These are phyloP conservation scores for Euzophera pinguis DNA, from an alignment of 2,888 invertebrate genomes.

Conservation along the genomic window DNA sequence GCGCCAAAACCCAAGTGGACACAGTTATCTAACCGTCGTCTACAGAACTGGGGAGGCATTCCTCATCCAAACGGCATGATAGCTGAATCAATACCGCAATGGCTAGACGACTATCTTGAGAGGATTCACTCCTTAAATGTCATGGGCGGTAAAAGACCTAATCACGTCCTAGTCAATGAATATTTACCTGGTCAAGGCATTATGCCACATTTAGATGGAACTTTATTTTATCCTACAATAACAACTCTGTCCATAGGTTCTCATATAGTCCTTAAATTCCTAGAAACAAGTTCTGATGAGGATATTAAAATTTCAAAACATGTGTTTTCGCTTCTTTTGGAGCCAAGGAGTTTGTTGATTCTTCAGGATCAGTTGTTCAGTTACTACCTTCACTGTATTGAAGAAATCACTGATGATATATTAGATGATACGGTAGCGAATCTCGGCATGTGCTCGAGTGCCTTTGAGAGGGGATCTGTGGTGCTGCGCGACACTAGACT, in stretches of 20 bases:
- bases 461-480: conserved; percentile 75
- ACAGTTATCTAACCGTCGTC: conserved; percentile 90
- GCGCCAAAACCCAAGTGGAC: conserved; percentile 98
- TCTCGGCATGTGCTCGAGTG: conserved; percentile 80
- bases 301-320: conserved; percentile 47
- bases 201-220: conserved; percentile 98
- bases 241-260: conserved; percentile 96
- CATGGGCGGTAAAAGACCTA: conserved; percentile 87
- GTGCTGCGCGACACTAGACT: conserved; percentile 85
- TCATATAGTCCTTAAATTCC: conserved; percentile 93
- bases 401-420: conserved; percentile 83
- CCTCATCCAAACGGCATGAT: conserved; percentile 97
- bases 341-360: conserved; percentile 93
- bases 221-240: conserved; percentile 94
- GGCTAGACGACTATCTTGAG: conserved; percentile 87
- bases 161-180: conserved; percentile 97
- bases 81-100: conserved; percentile 91
- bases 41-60: conserved; percentile 99
- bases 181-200: conserved; percentile 96
- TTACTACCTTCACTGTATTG: conserved; percentile 92
- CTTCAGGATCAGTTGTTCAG: conserved; percentile 91
- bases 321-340: conserved; percentile 88
- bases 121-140: conserved; percentile 84
- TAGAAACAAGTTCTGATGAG: conserved; percentile 68
- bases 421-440: conserved; percentile 82